Conservation (phyloP, 2,113 vertebrate species). For the Clarias magur region DNA sequence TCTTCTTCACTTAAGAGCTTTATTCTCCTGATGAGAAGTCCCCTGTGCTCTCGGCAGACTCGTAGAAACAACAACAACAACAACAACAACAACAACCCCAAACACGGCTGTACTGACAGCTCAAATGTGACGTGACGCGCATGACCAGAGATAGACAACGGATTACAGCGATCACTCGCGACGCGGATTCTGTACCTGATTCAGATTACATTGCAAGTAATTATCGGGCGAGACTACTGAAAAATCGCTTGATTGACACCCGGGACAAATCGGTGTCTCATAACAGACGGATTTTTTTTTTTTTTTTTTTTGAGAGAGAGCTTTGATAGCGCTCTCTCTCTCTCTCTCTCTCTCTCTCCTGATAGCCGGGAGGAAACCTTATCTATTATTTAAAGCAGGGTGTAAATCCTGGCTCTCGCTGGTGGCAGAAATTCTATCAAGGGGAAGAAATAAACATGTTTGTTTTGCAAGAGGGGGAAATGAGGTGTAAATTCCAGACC, state of each 20-base stretch:
- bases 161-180: neutral
- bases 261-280: neutral
- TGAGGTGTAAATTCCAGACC: neutral
- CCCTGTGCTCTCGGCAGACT: neutral
- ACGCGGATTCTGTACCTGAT: neutral
- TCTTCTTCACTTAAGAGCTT: conserved; percentile 29
- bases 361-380: conserved; percentile 14
- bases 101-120: neutral
- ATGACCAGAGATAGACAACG: neutral
- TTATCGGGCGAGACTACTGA: neutral
- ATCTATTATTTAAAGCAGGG: conserved; percentile 54
- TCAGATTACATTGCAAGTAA: neutral
- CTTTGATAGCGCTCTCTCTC: conserved; percentile 5
- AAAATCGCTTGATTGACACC: neutral
- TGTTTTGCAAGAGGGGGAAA: conserved; percentile 33
- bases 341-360: neutral
- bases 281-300: neutral
- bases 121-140: conserved; percentile 3
- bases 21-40: conserved; percentile 18
- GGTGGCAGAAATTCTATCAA: conserved; percentile 48
- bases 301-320: neutral
- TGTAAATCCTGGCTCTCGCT: conserved; percentile 16
- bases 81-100: neutral
- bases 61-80: neutral
- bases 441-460: conserved; percentile 48